Evolutionary conservation across 92 coral and sea anemone genomes (phyloP).

Genomic region (Heteractis magnifica): DNA sequence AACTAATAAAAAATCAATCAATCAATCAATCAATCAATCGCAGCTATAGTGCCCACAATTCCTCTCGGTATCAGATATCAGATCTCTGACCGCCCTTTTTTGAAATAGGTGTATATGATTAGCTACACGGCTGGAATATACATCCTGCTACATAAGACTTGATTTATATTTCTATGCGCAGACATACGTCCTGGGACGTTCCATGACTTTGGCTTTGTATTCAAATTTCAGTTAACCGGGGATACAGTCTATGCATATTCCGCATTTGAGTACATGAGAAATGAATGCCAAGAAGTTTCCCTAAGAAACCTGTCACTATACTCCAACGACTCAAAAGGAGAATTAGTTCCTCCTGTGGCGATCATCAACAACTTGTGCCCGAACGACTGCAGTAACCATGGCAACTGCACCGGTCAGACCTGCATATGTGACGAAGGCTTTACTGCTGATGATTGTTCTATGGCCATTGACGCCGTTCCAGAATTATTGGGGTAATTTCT

Average conservation of each 20-base stretch:
- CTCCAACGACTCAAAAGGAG: constrained; percentile 37
- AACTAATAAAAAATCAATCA: too few relatives aligned
- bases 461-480: constrained; percentile 55
- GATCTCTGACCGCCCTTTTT: too few relatives aligned
- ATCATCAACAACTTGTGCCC: constrained; percentile 64
- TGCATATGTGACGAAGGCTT: constrained; percentile 65
- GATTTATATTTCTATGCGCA: too few relatives aligned
- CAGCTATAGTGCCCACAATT: too few relatives aligned
- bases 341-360: constrained; percentile 41
- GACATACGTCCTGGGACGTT: too few relatives aligned
- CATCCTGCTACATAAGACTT: too few relatives aligned
- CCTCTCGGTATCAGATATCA: too few relatives aligned
- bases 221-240: constrained; percentile 48
- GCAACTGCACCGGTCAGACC: constrained; percentile 63
- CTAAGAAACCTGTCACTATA: constrained; percentile 25
- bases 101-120: too few relatives aligned
- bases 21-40: too few relatives aligned
- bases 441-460: constrained; percentile 66
- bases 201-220: too few relatives aligned
- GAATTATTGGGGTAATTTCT: constrained; percentile 54
- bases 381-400: constrained; percentile 64
- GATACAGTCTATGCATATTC: constrained; percentile 36
- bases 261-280: constrained; percentile 46
- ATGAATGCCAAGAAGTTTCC: constrained; percentile 43
- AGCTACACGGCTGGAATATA: too few relatives aligned